A percentile compares a stretch with the other conserved stretches of the same genome.
These are phyloP conservation scores for Thysanoteuthis rhombus DNA, from an alignment of 2,888 invertebrate genomes.

Conservation along the genomic window DNA sequence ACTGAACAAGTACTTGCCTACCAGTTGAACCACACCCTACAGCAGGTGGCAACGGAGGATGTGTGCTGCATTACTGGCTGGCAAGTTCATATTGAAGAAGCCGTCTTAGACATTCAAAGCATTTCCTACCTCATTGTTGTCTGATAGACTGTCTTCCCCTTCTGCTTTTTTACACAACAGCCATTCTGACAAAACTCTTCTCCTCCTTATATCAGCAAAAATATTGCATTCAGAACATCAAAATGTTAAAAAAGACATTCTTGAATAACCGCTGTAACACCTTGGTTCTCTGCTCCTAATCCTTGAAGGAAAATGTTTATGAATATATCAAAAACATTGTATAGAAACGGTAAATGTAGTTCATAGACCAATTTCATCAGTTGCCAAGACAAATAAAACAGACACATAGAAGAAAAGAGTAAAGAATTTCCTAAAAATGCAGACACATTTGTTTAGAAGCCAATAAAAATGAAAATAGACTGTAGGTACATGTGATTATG, in stretches of 20 bases:
- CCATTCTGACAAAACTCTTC: not conserved
- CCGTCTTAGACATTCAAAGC: not conserved
- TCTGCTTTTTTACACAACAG: too few relatives aligned
- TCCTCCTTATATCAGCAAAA: not conserved
- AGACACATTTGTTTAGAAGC: not conserved
- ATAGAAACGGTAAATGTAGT: not conserved
- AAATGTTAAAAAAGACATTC: not conserved
- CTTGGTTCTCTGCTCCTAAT: not conserved
- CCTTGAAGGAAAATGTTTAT: not conserved
- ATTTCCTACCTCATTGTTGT: not conserved
- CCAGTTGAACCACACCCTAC: not conserved
- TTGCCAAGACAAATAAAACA: not conserved
- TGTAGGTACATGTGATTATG: not conserved
- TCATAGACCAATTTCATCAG: not conserved
- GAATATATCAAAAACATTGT: not conserved
- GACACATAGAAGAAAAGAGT: not conserved
- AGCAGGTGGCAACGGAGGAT: not conserved
- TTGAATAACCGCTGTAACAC: not conserved
- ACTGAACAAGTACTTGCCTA: not conserved
- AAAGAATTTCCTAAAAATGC: not conserved
- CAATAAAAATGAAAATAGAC: constrained; percentile 12
- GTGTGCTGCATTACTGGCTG: not conserved
- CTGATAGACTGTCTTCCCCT: not conserved
- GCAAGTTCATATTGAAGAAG: not conserved
- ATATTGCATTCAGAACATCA: not conserved